These are phyloP conservation scores for Orthosia cruda DNA, from an alignment of 2,888 invertebrate species.

Conservation along the genomic window DNA sequence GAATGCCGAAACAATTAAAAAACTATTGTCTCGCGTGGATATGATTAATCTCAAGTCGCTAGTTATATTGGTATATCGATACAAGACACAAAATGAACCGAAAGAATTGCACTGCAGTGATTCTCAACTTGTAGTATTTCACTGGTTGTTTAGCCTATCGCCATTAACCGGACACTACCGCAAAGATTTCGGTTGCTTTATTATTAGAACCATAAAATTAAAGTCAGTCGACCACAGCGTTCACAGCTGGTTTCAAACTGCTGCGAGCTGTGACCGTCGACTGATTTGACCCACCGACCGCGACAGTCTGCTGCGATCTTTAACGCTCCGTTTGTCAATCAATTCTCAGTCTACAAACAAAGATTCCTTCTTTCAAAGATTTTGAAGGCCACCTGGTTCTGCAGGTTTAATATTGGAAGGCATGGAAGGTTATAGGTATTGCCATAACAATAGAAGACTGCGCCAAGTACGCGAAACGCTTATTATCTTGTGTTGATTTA, in stretches of 20 bases:
- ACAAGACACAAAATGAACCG: neutral
- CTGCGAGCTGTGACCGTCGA: neutral
- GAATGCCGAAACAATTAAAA: too few relatives aligned
- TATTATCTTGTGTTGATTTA: conserved; percentile 1
- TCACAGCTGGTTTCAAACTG: neutral
- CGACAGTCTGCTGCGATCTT: neutral
- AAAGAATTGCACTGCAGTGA: neutral
- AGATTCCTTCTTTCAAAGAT: neutral
- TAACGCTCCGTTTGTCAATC: neutral
- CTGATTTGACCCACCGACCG: neutral
- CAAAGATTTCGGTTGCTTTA: neutral
- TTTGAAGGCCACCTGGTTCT: neutral
- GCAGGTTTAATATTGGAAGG: neutral
- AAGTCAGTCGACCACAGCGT: neutral
- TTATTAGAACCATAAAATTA: neutral
- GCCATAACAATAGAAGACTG: neutral
- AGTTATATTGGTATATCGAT: neutral
- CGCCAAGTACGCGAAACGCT: conserved; percentile 17
- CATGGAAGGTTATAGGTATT: conserved; percentile 1
- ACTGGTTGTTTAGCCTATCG: neutral
- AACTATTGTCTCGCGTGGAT: too few relatives aligned
- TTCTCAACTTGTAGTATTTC: neutral
- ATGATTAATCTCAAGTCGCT: too few relatives aligned
- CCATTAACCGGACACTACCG: neutral
- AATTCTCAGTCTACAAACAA: neutral